phyloP scores from a whole-genome alignment of 2,797 vertebrate species.

The Manis pentadactyla region DNA sequence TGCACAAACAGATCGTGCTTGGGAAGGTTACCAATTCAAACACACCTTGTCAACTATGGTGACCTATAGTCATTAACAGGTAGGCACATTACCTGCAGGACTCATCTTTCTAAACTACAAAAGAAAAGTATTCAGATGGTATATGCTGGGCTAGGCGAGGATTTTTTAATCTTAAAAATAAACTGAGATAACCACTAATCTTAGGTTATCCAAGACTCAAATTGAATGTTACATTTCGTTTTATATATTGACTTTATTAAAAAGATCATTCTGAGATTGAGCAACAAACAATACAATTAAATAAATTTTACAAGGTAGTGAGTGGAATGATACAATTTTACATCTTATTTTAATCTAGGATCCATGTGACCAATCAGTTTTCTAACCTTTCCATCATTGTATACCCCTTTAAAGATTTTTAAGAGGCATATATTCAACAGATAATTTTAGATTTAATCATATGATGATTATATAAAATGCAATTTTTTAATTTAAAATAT shows the following conservation, averaged over 20 bases:
- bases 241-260: not conserved
- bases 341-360: not conserved
- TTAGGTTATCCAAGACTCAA: not conserved
- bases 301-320: not conserved
- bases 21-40: not conserved
- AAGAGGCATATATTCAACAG: not conserved
- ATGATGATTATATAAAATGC: not conserved
- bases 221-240: not conserved
- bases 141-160: not conserved
- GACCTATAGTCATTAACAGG: not conserved
- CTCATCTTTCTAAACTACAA: not conserved
- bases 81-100: not conserved
- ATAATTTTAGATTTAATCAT: slow-evolving; percentile 20
- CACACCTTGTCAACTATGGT: not conserved
- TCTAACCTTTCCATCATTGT: not conserved
- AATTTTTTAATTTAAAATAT: slow-evolving; percentile 18
- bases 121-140: not conserved
- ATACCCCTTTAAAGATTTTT: not conserved
- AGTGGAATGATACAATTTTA: not conserved
- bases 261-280: not conserved
- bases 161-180: not conserved
- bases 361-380: not conserved
- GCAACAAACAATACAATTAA: not conserved
- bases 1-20: not conserved
- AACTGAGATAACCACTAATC: not conserved